phyloP scores from a whole-genome alignment of 2,797 vertebrate species.

The Mus minutoides region DNA sequence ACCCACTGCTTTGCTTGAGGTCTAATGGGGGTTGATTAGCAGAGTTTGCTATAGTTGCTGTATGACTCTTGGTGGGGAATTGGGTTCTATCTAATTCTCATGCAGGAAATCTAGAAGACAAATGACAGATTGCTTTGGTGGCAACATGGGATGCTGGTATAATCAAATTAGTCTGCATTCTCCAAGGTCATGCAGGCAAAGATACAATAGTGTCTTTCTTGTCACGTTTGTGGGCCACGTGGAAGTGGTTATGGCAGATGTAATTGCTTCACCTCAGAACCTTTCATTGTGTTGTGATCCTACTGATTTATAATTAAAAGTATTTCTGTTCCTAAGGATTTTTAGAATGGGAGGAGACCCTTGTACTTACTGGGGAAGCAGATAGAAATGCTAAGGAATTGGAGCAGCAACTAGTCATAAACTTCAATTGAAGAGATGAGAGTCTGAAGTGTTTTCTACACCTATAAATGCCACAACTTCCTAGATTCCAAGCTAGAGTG shows the following conservation, averaged over 20 bases:
- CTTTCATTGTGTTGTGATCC: background rate
- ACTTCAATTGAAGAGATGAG: background rate
- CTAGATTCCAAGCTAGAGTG: background rate
- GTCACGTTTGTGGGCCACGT: background rate
- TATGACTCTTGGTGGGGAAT: background rate
- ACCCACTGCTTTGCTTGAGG: background rate
- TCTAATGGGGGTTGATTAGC: background rate
- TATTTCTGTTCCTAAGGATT: background rate
- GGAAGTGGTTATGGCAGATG: background rate
- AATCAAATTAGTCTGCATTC: background rate
- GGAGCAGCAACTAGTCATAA: background rate
- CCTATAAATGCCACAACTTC: background rate
- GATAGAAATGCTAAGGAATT: background rate
- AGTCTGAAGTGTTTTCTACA: background rate
- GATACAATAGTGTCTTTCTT: background rate
- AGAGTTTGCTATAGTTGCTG: background rate
- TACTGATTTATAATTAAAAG: background rate
- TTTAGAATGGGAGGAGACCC: background rate
- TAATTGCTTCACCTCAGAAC: background rate
- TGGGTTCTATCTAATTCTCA: background rate
- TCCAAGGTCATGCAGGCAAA: slow-evolving; percentile 12
- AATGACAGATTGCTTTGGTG: background rate
- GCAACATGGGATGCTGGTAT: background rate
- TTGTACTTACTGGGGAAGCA: background rate
- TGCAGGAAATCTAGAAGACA: slow-evolving; percentile 1